phyloP scores from a whole-genome alignment of 2,888 invertebrate species.

The Kryphioiulus occultus region DNA sequence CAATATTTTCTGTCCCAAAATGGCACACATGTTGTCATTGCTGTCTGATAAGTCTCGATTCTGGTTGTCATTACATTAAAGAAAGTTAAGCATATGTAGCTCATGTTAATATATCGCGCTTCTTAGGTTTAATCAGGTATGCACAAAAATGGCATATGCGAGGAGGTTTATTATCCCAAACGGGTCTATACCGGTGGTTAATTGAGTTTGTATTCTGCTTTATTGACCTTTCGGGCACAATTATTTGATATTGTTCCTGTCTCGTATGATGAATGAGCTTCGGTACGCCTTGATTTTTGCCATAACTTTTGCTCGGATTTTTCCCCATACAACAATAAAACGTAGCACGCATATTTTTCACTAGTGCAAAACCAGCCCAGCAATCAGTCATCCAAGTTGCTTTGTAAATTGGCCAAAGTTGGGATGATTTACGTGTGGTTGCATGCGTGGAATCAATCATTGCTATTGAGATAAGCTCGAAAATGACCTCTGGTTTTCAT shows the following conservation, averaged over 20 bases:
- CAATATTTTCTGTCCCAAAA: too few relatives aligned
- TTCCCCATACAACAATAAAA: not conserved
- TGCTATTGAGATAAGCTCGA: not conserved
- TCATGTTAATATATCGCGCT: too few relatives aligned
- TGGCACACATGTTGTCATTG: too few relatives aligned
- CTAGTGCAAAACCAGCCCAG: not conserved
- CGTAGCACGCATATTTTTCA: conserved; percentile 4
- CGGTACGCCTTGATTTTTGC: conserved; percentile 18
- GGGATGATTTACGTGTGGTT: not conserved
- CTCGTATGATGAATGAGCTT: not conserved
- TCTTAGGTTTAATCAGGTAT: too few relatives aligned
- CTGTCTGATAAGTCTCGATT: too few relatives aligned
- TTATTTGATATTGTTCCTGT: not conserved
- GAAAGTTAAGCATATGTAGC: too few relatives aligned
- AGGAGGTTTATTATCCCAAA: not conserved
- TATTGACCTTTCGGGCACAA: not conserved
- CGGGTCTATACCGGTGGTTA: not conserved
- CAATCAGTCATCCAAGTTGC: conserved; percentile 6
- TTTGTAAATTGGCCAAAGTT: not conserved
- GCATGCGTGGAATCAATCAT: not conserved
- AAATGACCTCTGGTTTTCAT: not conserved
- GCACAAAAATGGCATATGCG: too few relatives aligned
- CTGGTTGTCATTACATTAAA: too few relatives aligned
- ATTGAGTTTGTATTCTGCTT: not conserved
- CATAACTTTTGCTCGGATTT: not conserved